Evolutionary conservation across 2,888 invertebrate genomes (phyloP), one percentile per base, ranked within the genome.

Genomic region (Ichneumoninae sp.): DNA sequence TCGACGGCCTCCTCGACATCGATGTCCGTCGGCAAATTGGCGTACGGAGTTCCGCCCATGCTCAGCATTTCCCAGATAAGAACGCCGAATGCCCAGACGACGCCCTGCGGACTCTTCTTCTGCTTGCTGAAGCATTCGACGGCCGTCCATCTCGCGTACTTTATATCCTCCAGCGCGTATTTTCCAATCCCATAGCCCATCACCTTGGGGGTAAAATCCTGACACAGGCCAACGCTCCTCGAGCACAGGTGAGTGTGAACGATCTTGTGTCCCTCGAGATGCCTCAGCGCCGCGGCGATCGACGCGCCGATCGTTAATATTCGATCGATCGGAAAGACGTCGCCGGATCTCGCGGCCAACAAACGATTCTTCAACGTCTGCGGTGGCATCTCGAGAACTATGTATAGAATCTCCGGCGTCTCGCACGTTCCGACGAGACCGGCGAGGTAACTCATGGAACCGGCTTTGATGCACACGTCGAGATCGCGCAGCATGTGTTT

Each of bases 61-160:
- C 97, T 96, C 87, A 97, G 95, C 83, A 97, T 96, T 93, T 98
- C 98, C 98, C 98, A 98, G 84, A 97, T 94, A 13, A 97, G 92
- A 83, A 97, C 96, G 0, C 97, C 97, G 92, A 96, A 97, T 0
- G 97, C 96, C 98, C 98, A 98, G 5, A 97, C 95, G 90, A 97
- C 97, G 77, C 97, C 96, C 4, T 94, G 94, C n/a, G 96, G 96
- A 87, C 95, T 96, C 70, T 96, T 95, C 72, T 96, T 96, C 89
- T 96, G 96, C 80, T 93, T 94, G 44, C 96, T 95, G 86, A 97
- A 94, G 89, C 96, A 96, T 93, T 98, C 98, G 33, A 96, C 95
- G 0, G 98, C 96, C 7, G 96, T 96, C 97, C 97, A 98, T 62
- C 98, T 94, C 0, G 96, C 96, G 88, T 96, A 96, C 90, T 97